Base-by-base conservation (phyloP, 2,113 vertebrate species). In the Carassius carassius region DNA sequence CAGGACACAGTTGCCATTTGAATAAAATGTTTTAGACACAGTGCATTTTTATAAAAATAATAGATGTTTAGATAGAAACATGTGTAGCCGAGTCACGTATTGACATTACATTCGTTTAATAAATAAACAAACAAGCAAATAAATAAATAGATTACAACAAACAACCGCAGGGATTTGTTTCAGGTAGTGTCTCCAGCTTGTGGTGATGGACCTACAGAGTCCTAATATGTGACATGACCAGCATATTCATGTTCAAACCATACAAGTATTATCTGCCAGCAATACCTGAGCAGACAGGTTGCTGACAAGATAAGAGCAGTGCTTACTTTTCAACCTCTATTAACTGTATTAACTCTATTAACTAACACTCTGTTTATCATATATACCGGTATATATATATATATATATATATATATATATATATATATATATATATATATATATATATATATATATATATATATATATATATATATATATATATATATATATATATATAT, bases 111-210 rank as follows among this genome's bases (percentile, higher is more conserved):
- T 49, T 49, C 25, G 11, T 12, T 32, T 2, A 13, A 54, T 13
- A 1, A 19, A 19, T 67, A 47, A 44, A 63, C 44, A 21, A 60
- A 32, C 29, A 32, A 35, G 32, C 7, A 67, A 35, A 67, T 29
- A 65, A 65, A 29, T 7, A 29, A 7, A 35, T 37, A 8, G 0
- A 63, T 63, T 8, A n/a, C 9, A 23, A 73, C 41, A 75, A 41
- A 29, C 1, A 70, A n/a, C 62, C 8, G 17, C 23, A 5, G 7
- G 12, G 23, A 16, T 14, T 54, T 29, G 35, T 17, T 70, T 29
- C 16, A 54, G 69, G 58, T 19, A 79, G 25, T 83, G 85, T 83
- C 81, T 79, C 85, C 85, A 56, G 79, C 85, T n/a, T 86, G 81
- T 83, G 85, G 81, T 51, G 11, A 65, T 63, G 3, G 56, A n/a